Percentiles rank a stretch among this genome's conserved stretches.
These are phyloP conservation scores for Lordiphosa stackelbergi DNA, from an alignment of 1,140 invertebrate genomes.

Conservation along the genomic window DNA sequence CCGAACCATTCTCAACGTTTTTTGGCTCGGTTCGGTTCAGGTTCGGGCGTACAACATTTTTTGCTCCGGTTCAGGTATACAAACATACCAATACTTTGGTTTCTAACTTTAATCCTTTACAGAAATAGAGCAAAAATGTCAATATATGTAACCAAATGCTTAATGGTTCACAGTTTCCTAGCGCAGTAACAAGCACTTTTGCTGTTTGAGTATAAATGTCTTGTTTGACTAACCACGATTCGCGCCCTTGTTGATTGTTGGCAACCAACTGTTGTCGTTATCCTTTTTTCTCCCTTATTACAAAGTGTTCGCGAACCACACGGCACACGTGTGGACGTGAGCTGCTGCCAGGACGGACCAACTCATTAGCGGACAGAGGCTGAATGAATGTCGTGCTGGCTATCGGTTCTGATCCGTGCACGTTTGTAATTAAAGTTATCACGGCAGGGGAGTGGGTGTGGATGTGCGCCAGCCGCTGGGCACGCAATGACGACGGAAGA, in stretches of 20 bases:
- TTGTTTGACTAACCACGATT: constrained; percentile 3
- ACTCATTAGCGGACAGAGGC: constrained; percentile 38
- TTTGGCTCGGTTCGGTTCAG: too few relatives aligned
- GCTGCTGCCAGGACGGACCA: constrained; percentile 19
- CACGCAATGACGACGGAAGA: constrained; percentile 39
- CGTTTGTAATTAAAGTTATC: constrained; percentile 39
- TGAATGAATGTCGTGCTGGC: constrained; percentile 25
- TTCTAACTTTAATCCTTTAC: too few relatives aligned
- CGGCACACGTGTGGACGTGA: constrained; percentile 10
- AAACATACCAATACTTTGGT: too few relatives aligned
- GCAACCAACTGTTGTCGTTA: constrained; percentile 12
- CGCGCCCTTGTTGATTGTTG: not conserved
- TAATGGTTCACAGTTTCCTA: too few relatives aligned
- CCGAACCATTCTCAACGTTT: too few relatives aligned
- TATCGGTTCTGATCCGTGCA: constrained; percentile 35
- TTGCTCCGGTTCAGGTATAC: too few relatives aligned
- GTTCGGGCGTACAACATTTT: too few relatives aligned
- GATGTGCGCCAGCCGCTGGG: constrained; percentile 1
- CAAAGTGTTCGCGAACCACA: constrained; percentile 21
- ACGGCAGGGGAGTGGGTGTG: not conserved
- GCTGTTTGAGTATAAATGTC: too few relatives aligned
- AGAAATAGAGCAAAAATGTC: not conserved
- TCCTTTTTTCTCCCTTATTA: constrained; percentile 8
- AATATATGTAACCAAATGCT: too few relatives aligned
- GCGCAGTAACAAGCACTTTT: too few relatives aligned